Base-by-base conservation (phyloP, 1,140 invertebrate species). In the Trypoxylus dichotomus region DNA sequence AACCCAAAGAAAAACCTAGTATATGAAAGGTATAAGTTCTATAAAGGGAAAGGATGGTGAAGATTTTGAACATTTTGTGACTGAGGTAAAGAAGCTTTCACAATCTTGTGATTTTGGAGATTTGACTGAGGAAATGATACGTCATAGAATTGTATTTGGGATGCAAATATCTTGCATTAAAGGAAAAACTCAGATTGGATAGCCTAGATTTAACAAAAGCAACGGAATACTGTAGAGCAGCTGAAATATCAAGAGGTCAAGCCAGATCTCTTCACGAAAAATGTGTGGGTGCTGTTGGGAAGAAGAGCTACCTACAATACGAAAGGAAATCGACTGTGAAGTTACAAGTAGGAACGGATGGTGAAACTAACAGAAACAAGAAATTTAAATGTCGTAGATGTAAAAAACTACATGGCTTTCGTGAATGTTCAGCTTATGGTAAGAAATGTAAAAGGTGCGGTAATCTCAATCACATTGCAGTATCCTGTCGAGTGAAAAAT, bases 81-180 rank as follows among this genome's bases (percentile, higher is more conserved):
- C 76, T 10, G 79, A 82, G 13, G 21, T 84, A 24, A 82, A 81
- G 58, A 81, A 80, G 75, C 63, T 83, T 25, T 80, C 79, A 75
- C 19, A 25, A 25, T 77, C 78, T 75, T 84, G 81, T 80, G 79
- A 80, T 15, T 85, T 82, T 77, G 77, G 74, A 42, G 79, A 78
- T 15, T 68, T 77, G 10, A 74, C 60, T 75, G 83, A 86, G 54
- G 77, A 82, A 76, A 78, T 84, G 29, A 77, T 85, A 19, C 80
- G 81, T 47, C 84, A 85, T 58, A 77, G 81, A 25, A 83, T 86
- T 24, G 82, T 85, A 3, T 78, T 84, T n/a, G 84, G 82, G 13
- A 83, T 85, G 2, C 19, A 74, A 3, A 79, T 84, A 73, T 74
- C 79, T 15, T 68, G 80, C 58, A 19, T 84, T 37, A 81, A 83